Conservation (phyloP, 92 coral and sea anemone genomes). For the Zoanthus sociatus region DNA sequence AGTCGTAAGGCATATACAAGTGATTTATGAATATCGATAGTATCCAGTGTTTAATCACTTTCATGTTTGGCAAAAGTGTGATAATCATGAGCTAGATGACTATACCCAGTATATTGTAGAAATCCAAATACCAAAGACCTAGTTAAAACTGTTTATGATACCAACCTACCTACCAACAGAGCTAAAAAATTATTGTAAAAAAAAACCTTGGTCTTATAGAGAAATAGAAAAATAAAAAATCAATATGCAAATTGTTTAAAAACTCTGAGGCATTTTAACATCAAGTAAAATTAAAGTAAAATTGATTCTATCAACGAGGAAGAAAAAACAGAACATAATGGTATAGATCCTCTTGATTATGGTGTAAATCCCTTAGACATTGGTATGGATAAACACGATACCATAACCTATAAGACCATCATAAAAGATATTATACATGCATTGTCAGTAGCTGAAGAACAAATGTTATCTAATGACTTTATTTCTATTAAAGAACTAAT, state of each 20-base stretch:
- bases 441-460: slow-evolving; percentile 15
- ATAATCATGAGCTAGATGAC: too few species aligned
- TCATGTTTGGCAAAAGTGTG: too few species aligned
- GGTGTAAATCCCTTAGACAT: too few species aligned
- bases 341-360: too few species aligned
- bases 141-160: background rate
- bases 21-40: too few species aligned
- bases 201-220: slow-evolving; percentile 6
- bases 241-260: background rate
- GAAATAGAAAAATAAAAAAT: background rate
- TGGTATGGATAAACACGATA: too few species aligned
- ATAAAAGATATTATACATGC: slow-evolving; percentile 2
- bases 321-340: too few species aligned
- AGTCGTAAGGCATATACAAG: too few species aligned
- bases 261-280: background rate
- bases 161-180: background rate
- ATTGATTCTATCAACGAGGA: too few species aligned
- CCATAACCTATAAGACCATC: background rate
- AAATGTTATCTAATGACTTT: background rate
- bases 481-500: slow-evolving; percentile 30
- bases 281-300: too few species aligned
- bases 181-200: slow-evolving; percentile 9
- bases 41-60: too few species aligned
- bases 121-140: background rate
- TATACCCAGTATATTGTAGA: too few species aligned